Base-by-base conservation (phyloP, 2,113 vertebrate genomes). In the Oryzias melastigma region DNA sequence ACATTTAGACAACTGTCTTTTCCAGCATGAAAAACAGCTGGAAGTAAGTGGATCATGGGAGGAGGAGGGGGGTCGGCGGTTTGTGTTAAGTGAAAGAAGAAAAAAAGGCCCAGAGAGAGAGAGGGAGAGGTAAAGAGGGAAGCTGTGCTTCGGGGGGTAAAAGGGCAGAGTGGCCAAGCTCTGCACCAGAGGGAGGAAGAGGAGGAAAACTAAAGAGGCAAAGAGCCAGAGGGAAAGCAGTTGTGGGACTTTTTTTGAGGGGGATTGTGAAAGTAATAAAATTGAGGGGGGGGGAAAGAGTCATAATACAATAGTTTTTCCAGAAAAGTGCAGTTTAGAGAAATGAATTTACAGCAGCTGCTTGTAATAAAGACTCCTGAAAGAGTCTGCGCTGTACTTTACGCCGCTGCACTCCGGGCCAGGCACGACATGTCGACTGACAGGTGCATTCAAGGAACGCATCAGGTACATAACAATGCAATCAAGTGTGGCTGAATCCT, bases 1-100 rank as follows among this genome's bases (percentile, higher is more conserved):
- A 92, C 90, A 91, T 92, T 92, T 91, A 91, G 90, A 92, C 90
- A 91, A 91, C 87, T 85, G 90, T 87, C 85, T 87, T 91, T 87
- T 90, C 75, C 83, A 80, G 88, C 86, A 88, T 90, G 88, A 90
- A 87, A 79, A 93, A 80, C 92, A 93, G 91, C 90, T 91, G 90
- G 91, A 87, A 83, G 86, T 80, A 86, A 86, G 87, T 82, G 83
- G 80, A 85, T 88, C 82, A 66, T 25, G 82, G 78, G 71, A 52
- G 71, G 52, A 65, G 74, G 35, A 58, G 75, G 76, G 73, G 85
- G 82, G 86, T 83, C 82, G 80, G 75, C 56, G 82, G 85, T 81
- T 73, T 74, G 82, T 65, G 68, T 65, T 54, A 49, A 73, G 85
- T 84, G 81, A 85, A 80, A 83, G 66, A 68, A n/a, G 73, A 77